Percentiles rank a stretch among this genome's conserved stretches.
Evolutionary conservation across 2,113 vertebrate genomes (phyloP).

Genomic region (Hypanus sabinus): DNA sequence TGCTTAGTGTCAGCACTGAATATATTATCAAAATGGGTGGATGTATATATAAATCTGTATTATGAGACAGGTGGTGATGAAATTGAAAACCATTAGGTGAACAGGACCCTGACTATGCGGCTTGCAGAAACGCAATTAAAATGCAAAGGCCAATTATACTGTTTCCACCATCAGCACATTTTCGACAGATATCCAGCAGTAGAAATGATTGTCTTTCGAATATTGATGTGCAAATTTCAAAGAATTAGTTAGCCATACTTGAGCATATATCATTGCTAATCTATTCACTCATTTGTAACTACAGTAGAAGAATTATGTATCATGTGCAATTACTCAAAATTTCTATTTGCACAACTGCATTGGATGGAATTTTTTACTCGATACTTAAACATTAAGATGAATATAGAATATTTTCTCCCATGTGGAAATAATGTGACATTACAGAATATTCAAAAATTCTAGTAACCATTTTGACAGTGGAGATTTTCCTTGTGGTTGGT

Average conservation of each 20-base stretch:
- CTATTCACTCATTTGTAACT: neutral
- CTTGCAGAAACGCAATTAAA: slow-evolving; percentile 17
- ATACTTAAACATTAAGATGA: neutral
- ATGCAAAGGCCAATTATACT: slow-evolving; percentile 15
- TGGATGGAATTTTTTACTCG: neutral
- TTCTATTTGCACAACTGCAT: neutral
- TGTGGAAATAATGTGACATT: neutral
- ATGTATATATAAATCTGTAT: slow-evolving; percentile 13
- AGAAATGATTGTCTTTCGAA: slow-evolving; percentile 7
- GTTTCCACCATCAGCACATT: slow-evolving; percentile 12
- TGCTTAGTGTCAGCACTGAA: neutral
- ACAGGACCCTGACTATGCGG: neutral
- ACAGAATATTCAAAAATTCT: neutral
- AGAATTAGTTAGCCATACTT: neutral
- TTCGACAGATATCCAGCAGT: neutral
- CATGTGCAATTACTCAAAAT: neutral
- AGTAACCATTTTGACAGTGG: neutral
- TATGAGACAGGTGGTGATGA: neutral
- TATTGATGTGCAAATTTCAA: slow-evolving; percentile 1
- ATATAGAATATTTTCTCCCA: neutral
- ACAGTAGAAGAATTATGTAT: neutral
- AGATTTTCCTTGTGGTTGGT: neutral
- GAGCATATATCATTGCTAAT: neutral
- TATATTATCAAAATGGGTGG: neutral
- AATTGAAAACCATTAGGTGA: neutral